Conservation (phyloP, 2,113 vertebrate genomes). For the Pollachius pollachius region DNA sequence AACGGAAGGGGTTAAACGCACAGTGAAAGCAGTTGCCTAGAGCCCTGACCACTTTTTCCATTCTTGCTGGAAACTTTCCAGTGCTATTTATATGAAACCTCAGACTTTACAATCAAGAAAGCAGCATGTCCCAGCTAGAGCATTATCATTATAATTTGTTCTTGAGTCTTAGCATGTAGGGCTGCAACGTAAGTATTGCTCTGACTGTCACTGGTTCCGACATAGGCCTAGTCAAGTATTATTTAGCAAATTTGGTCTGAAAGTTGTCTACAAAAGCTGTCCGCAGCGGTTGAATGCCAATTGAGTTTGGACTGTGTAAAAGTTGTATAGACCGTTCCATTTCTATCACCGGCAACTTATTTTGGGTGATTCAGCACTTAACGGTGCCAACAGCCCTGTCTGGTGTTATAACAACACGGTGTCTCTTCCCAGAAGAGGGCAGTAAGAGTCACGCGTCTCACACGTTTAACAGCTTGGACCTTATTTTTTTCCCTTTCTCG, state of each 20-base stretch:
- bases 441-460: conserved; percentile 23
- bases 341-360: background rate
- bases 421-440: conserved; percentile 42
- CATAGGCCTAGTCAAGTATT: no score
- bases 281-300: no score
- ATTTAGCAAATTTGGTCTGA: no score
- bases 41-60: conserved; percentile 67
- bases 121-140: conserved; percentile 39
- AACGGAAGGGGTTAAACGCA: conserved; percentile 59
- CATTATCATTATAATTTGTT: conserved; percentile 31
- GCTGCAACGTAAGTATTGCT: background rate
- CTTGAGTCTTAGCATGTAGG: background rate
- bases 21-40: conserved; percentile 57
- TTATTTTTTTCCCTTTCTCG: conserved; percentile 4
- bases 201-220: no score
- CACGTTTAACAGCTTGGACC: conserved; percentile 13
- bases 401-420: no score
- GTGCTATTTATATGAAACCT: conserved; percentile 70
- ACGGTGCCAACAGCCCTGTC: no score
- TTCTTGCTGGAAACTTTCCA: conserved; percentile 71
- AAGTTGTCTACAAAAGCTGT: no score
- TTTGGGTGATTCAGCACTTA: background rate
- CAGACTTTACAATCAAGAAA: conserved; percentile 50
- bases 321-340: no score
- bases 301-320: no score